A percentile compares a stretch with the other conserved stretches of the same genome.
phyloP scores from a whole-genome alignment of 2,888 invertebrate species.

The Hirtodrosophila confusa region DNA sequence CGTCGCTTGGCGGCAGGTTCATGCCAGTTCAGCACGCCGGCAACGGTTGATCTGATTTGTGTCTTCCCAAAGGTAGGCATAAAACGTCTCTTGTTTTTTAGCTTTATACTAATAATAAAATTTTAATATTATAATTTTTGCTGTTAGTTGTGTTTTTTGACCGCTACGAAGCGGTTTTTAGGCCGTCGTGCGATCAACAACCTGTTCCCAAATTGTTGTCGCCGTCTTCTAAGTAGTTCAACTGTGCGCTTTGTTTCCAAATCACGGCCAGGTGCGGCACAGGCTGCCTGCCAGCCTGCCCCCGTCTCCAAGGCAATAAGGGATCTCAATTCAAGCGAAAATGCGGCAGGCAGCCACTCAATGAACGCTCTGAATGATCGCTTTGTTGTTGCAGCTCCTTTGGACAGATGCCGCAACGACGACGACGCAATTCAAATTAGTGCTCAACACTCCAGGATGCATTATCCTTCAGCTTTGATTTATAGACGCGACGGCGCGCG shows the following conservation, averaged over 20 bases:
- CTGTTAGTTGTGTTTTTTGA: constrained; percentile 36
- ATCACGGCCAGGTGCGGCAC: constrained; percentile 67
- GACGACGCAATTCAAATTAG: constrained; percentile 63
- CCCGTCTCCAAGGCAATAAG: constrained; percentile 1
- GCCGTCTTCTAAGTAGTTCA: constrained; percentile 42
- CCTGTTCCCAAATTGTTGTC: constrained; percentile 39
- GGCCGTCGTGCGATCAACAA: constrained; percentile 33
- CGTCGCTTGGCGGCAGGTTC: constrained; percentile 66
- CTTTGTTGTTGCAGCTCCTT: constrained; percentile 21
- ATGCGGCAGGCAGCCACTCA: constrained; percentile 33
- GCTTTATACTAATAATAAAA: constrained; percentile 40
- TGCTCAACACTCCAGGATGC: constrained; percentile 62
- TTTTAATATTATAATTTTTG: constrained; percentile 63
- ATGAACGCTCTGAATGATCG: constrained; percentile 14
- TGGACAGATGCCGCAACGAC: constrained; percentile 55
- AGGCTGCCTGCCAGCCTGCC: constrained; percentile 5
- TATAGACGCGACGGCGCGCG: constrained; percentile 57
- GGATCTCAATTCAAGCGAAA: constrained; percentile 61
- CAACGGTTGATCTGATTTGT: constrained; percentile 70
- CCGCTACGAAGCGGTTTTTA: constrained; percentile 40
- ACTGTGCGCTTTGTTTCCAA: constrained; percentile 31
- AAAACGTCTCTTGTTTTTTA: constrained; percentile 1
- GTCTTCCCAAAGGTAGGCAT: constrained; percentile 35
- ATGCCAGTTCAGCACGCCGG: constrained; percentile 62
- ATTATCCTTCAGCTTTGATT: constrained; percentile 72